Evolutionary conservation across 2,888 invertebrate species (phyloP).

Genomic region (Calameuta idolon): DNA sequence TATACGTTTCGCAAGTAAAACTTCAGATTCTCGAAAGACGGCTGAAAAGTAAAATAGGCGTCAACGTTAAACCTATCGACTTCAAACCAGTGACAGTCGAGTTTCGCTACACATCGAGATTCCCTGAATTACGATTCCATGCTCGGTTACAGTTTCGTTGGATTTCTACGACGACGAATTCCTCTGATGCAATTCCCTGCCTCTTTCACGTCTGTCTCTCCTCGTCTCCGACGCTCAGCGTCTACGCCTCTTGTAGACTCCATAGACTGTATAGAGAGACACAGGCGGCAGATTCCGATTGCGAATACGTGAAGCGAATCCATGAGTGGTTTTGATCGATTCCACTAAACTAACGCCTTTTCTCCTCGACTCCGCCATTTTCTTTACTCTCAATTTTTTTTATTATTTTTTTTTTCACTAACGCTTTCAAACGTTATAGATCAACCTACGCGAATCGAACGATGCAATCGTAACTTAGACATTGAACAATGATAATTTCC

Average conservation of each 20-base stretch:
- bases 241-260: neutral
- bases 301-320: constrained; percentile 6
- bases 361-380: neutral
- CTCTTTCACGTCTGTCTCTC: neutral
- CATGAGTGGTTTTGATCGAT: neutral
- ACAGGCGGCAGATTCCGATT: constrained; percentile 2
- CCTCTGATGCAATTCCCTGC: neutral
- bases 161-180: neutral
- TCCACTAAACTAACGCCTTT: neutral
- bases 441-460: neutral
- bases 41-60: neutral
- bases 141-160: neutral
- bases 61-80: neutral
- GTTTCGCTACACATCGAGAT: neutral
- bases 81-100: neutral
- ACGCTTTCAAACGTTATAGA: neutral
- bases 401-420: neutral
- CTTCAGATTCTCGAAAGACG: neutral
- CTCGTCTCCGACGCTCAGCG: neutral
- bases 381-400: neutral
- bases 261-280: neutral
- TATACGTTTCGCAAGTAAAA: neutral
- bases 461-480: neutral
- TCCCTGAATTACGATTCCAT: neutral
- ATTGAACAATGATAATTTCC: constrained; percentile 2